Base-by-base conservation (phyloP, 2,888 invertebrate genomes). In the Andrena dorsata region DNA sequence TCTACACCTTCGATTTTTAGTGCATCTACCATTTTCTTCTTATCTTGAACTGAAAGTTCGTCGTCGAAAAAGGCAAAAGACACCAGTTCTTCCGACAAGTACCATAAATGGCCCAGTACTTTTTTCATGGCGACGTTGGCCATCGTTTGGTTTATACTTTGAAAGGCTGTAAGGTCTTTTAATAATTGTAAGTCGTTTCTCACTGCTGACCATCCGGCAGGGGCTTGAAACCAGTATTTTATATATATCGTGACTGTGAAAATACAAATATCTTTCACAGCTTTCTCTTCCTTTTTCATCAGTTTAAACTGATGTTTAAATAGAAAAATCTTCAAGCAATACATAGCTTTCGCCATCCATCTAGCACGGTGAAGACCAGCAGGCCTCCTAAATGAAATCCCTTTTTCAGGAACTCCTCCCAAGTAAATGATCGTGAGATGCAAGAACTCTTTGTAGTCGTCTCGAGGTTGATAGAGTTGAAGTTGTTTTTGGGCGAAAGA, bases 261-360 rank as follows among this genome's bases (percentile, higher is more conserved):
- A 30, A 47, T 20, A 66, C 23, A 66, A 23, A 66, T 49, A 26
- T 66, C 51, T 26, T 26, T 41, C 83, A 86, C 83, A 13, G 77
- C 86, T 80, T 80, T 82, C 1, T 86, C 71, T 7, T 60, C 47
- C 30, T 74, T 61, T 20, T n/a, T 41, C 23, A 13, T 20, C 51
- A 51, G 51, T 51, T 51, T 20, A 51, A 51, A 64, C 47, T 64
- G 64, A 13, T 64, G 23, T 16, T 47, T 30, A 2, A 28, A 28
- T 28, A 28, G 5, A 28, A 28, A 28, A 5, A 28, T 28, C 28
- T 30, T 30, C 41, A 64, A 32, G 4, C 7, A 20, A 64, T 47
- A 64, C 13, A 64, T 32, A 16, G 64, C 64, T 26, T 64, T 64
- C 20, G 64, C 64, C 64, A 64, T 64, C 47, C 47, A 64, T 35